Conservation (phyloP, 1,140 invertebrate genomes). For the Cheumatopsyche charites region DNA sequence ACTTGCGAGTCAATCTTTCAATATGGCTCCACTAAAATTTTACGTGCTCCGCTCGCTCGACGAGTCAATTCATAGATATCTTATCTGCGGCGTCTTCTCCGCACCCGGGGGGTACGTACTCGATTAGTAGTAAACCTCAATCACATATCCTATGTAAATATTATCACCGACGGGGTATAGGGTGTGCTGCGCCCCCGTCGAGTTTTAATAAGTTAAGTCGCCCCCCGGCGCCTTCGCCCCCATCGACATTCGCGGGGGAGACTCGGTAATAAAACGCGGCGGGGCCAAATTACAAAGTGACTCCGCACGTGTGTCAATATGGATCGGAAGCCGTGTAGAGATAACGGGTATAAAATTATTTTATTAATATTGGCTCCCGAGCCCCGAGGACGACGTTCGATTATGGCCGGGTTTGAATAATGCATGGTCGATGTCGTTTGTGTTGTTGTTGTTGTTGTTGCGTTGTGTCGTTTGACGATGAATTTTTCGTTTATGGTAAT, state of each 20-base stretch:
- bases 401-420: no score
- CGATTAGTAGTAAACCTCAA: conserved; percentile 46
- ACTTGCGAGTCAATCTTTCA: conserved; percentile 45
- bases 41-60: conserved; percentile 40
- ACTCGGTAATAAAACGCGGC: conserved; percentile 30
- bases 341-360: conserved; percentile 33
- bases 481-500: no score
- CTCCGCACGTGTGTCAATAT: conserved; percentile 31
- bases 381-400: background rate
- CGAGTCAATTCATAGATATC: conserved; percentile 40
- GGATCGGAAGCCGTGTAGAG: conserved; percentile 29
- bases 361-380: conserved; percentile 29
- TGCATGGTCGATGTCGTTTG: background rate
- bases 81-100: conserved; percentile 32
- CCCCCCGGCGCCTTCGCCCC: background rate
- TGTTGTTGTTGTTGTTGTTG: background rate
- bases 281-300: conserved; percentile 26
- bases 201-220: conserved; percentile 42
- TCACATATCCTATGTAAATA: conserved; percentile 46
- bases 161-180: conserved; percentile 30
- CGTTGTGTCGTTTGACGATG: background rate
- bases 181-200: background rate
- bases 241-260: conserved; percentile 15
- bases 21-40: conserved; percentile 44
- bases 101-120: conserved; percentile 20